Evolutionary conservation across 2,113 vertebrate species (phyloP).

Genomic region (Cottus gobio): DNA sequence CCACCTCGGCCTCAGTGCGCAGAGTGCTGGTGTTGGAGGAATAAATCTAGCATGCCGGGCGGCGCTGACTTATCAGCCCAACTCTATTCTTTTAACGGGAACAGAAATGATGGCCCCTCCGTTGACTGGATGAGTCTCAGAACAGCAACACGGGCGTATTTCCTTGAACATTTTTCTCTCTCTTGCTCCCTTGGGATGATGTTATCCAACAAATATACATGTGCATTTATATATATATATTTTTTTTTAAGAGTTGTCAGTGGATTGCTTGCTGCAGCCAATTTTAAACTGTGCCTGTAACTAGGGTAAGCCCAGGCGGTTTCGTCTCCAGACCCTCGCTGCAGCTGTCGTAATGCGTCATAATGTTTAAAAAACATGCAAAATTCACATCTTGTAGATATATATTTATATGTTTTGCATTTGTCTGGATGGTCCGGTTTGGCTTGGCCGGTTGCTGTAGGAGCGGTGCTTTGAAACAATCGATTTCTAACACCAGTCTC

Average conservation of each 20-base stretch:
- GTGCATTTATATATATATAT: background rate
- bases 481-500: background rate
- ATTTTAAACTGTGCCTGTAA: conserved; percentile 34
- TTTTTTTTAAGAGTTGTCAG: conserved; percentile 17
- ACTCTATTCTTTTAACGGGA: conserved; percentile 47
- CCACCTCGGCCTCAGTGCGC: conserved; percentile 37
- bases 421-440: background rate
- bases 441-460: background rate
- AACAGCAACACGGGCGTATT: conserved; percentile 16
- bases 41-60: conserved; percentile 57
- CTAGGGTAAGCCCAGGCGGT: conserved; percentile 1
- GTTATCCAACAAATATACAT: conserved; percentile 17
- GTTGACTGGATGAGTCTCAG: conserved; percentile 26
- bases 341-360: background rate
- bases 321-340: background rate
- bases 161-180: conserved; percentile 34
- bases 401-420: background rate
- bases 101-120: conserved; percentile 35
- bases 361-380: too few species aligned
- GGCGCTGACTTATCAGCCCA: conserved; percentile 65
- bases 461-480: conserved; percentile 2
- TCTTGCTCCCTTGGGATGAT: conserved; percentile 17
- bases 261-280: conserved; percentile 16
- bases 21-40: conserved; percentile 56
- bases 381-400: background rate